phyloP scores from a whole-genome alignment of 2,113 vertebrate species.

The Cygnus atratus region DNA sequence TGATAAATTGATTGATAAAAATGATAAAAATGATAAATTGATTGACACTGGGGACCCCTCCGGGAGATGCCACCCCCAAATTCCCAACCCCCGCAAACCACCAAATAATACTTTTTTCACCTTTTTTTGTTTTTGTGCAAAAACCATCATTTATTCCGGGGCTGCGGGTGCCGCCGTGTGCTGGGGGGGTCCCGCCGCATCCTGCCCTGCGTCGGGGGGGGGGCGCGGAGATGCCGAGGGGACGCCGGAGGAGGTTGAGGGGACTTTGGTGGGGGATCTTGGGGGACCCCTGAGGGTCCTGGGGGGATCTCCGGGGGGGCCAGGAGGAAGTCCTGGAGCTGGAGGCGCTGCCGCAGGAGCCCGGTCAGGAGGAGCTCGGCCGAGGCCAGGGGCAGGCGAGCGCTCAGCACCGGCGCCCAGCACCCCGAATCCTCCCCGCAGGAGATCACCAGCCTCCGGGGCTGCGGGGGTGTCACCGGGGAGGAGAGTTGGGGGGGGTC shows the following conservation, averaged over 20 bases:
- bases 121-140: background rate
- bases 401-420: background rate
- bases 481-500: too few species aligned
- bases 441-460: background rate
- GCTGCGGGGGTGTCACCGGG: background rate
- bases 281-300: background rate
- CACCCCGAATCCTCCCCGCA: background rate
- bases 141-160: background rate
- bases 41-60: too few species aligned
- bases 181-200: background rate
- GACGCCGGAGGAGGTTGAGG: background rate
- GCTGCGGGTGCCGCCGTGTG: too few species aligned
- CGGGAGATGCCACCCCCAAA: too few species aligned
- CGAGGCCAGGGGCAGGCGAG: background rate
- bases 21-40: too few species aligned
- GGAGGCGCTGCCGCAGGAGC: background rate
- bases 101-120: background rate
- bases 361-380: background rate
- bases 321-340: background rate
- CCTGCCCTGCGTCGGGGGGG: background rate
- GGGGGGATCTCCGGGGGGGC: background rate
- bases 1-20: too few species aligned
- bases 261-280: background rate
- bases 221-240: background rate
- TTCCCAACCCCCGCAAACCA: background rate